These are phyloP conservation scores for Drosophila kurseongensis DNA, from an alignment of 1,140 invertebrate species.

Conservation along the genomic window DNA sequence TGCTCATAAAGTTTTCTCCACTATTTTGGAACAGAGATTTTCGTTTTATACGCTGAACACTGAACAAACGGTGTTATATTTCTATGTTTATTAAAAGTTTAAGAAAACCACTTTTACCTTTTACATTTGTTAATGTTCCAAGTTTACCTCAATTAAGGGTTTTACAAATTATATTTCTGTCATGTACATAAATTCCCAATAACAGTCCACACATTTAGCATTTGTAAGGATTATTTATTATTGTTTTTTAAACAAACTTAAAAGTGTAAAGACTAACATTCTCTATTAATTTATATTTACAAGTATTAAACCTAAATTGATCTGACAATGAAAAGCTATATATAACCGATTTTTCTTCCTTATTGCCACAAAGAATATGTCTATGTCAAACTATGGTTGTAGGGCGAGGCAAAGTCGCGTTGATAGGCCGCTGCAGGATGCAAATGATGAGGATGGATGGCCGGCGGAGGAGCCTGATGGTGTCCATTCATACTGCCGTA, in stretches of 20 bases:
- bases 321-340: background rate
- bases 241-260: constrained; percentile 6
- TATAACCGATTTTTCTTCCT: background rate
- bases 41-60: too few species aligned
- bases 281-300: background rate
- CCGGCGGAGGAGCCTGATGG: constrained; percentile 64
- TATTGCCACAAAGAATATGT: background rate
- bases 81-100: too few species aligned
- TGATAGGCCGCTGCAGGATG: constrained; percentile 76
- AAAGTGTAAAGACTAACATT: background rate
- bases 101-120: too few species aligned
- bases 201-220: background rate
- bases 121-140: too few species aligned
- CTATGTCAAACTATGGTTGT: constrained; percentile 66
- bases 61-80: too few species aligned
- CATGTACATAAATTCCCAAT: background rate
- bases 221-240: background rate
- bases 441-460: constrained; percentile 75
- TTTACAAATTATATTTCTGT: too few species aligned
- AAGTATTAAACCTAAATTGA: background rate
- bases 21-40: too few species aligned
- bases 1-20: too few species aligned
- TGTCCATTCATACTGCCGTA: constrained; percentile 77
- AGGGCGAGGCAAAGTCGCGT: constrained; percentile 80
- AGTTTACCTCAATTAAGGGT: too few species aligned